Base-by-base conservation (phyloP, 2,113 vertebrate genomes). In the Amphiprion ocellaris region DNA sequence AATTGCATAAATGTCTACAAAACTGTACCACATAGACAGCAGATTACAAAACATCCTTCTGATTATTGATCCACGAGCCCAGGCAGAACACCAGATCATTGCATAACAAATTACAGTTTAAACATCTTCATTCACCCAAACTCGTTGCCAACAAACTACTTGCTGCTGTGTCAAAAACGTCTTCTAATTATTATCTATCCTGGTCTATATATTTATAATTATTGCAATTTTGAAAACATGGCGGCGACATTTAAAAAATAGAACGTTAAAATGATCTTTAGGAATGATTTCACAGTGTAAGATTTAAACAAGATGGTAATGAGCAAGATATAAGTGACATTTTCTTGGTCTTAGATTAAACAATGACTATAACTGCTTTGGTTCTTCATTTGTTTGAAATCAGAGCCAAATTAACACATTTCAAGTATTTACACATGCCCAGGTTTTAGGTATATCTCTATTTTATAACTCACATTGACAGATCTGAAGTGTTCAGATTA, bases 261-360 rank as follows among this genome's bases (percentile, higher is more conserved):
- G 3, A 55, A 53, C 5, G 53, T 16, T 69, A 10, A 44, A 21
- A 21, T 21, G 49, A 26, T 63, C n/a, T 46, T 55, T 24, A 37
- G 23, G 11, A 54, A 69, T 24, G 19, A 54, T 60, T 64, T 84
- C 76, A 79, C 82, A 76, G 82, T 79, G 66, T 21, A 54, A 33
- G 62, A 41, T n/a, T 69, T 33, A 52, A 10, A 10, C 52, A 24
- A 58, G 23, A 30, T 44, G 53, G 41, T 19, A 10, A 54, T n/a
- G n/a, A 73, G 33, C 6, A 44, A 41, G 5, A 47, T 19, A 41
- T 2, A 58, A 5, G 41, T 7, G 12, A 65, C 10, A 60, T 60
- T 71, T 59, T 60, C 44, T 60, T 60, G 41, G 17, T 2, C 49
- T 50, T 1, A 50, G 19, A 19, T 19, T 50, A 9, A 19, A n/a